phyloP scores from a whole-genome alignment of 2,113 vertebrate genomes.

The Hoplias malabaricus region DNA sequence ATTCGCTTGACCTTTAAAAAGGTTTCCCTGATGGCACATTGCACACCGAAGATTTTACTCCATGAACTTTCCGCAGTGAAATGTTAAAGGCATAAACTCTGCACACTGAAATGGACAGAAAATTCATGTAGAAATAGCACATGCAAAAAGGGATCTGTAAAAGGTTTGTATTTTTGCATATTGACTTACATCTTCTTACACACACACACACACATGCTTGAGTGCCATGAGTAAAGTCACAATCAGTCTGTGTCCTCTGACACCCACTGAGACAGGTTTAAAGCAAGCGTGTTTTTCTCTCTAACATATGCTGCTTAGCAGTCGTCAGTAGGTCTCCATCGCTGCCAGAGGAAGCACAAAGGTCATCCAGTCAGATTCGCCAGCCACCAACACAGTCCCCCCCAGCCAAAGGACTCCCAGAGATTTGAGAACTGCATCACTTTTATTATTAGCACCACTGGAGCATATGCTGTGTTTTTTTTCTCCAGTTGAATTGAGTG shows the following conservation, averaged over 20 bases:
- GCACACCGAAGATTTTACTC: constrained; percentile 53
- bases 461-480: constrained; percentile 66
- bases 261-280: constrained; percentile 40
- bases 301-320: constrained; percentile 51
- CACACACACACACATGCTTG: background rate
- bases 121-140: background rate
- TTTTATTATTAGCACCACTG: constrained; percentile 68
- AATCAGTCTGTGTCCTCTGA: constrained; percentile 15
- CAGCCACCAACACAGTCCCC: constrained; percentile 38
- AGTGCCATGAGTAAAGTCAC: constrained; percentile 42
- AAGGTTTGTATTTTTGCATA: background rate
- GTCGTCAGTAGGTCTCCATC: constrained; percentile 27
- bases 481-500: constrained; percentile 50
- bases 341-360: constrained; percentile 28
- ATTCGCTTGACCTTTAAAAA: constrained; percentile 45
- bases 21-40: constrained; percentile 17
- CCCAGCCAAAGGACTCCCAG: constrained; percentile 55
- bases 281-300: constrained; percentile 44
- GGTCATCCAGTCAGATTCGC: constrained; percentile 46
- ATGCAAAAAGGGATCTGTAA: background rate
- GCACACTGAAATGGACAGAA: constrained; percentile 44
- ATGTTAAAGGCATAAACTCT: constrained; percentile 67
- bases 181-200: constrained; percentile 46
- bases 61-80: constrained; percentile 70
- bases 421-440: constrained; percentile 67